Base-by-base conservation (phyloP, 2,888 invertebrate species). In the Pinctada fucata region DNA sequence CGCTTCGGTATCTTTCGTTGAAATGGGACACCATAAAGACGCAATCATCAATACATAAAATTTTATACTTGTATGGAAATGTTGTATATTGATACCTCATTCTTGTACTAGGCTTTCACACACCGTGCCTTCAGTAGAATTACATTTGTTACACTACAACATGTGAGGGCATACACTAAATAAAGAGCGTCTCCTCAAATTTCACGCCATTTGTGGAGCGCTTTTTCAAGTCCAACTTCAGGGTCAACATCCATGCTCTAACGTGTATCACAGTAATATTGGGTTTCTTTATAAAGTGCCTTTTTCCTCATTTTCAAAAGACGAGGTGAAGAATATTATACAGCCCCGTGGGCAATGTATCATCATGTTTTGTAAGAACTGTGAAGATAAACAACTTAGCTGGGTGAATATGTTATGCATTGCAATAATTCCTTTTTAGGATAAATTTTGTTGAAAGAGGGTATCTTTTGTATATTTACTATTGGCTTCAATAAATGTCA, bases 11-110 rank as follows among this genome's bases (percentile, higher is more conserved):
- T 58, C 13, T 58, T 13, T 10, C 58, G 13, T 6, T 58, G 58
- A 10, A 58, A 58, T 58, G 8, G 13, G 58, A 58, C 31, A 13
- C 58, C 58, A 10, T 58, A 58, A 13, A 10, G 58, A 13, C 58
- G 58, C 58, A 10, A 58, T 58, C 58, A 58, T 58, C 58, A 58
- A 58, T 58, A 58, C 58, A 58, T 58, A 58, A 58, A 58, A 13
- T 58, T 58, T 58, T 13, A 10, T 58, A 58, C 6, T 6, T 10
- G 58, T 58, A 58, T 58, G 58, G 58, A 58, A 58, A 58, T 58
- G 13, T 58, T 58, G 58, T 58, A 58, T 58, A 58, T 6, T 58
- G 58, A 58, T 58, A 58, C 13, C 13, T 13, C 58, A 10, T 58
- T 13, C 13, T 13, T 13, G 13, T 10, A 13, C 8, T 13, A 58